Base-by-base conservation (phyloP, 1,140 invertebrate species). In the Chelonus insularis region DNA sequence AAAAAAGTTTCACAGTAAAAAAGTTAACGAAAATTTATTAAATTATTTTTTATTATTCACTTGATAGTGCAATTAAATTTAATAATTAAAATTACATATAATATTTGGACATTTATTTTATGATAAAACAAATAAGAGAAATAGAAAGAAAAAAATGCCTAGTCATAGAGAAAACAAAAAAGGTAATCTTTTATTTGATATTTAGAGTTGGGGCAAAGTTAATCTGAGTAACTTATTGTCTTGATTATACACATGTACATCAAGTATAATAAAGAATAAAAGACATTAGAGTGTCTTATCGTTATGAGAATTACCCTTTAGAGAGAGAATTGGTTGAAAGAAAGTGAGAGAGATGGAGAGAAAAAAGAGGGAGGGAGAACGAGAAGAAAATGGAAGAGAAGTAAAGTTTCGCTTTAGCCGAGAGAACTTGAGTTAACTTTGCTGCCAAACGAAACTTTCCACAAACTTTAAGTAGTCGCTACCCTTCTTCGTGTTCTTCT, bases 341-440 rank as follows among this genome's bases (percentile, higher is more conserved):
- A n/a, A n/a, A 39, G 45, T 47, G 48, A 34, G 8, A 9, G 11
- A 45, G 36, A n/a, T 45, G 34, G 48, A 51, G 37, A 51, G 23
- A 18, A 39, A 34, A n/a, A 37, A 21, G 58, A 47, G 43, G 29
- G 63, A 41, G 57, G 51, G 29, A 4, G 12, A 23, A 12, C 11
- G 41, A 21, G 45, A 29, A 12, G 41, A 64, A 56, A 16, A 37
- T 9, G 12, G 7, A 47, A 34, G 52, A 39, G 60, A 48, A 47
- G 63, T 64, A 72, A 80, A 81, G 77, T 79, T 81, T 81, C 71
- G 73, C 72, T 76, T 73, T 70, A 72, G 72, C 61, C 73, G 74
- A 52, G 76, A 75, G 76, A 80, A 80, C 76, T 80, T 78, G 69
- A 81, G 79, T 80, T 80, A 80, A 80, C 77, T 81, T 81, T 77